These are phyloP conservation scores for Montipora cactus DNA, from an alignment of 64 coral and sea anemone species.

Conservation along the genomic window DNA sequence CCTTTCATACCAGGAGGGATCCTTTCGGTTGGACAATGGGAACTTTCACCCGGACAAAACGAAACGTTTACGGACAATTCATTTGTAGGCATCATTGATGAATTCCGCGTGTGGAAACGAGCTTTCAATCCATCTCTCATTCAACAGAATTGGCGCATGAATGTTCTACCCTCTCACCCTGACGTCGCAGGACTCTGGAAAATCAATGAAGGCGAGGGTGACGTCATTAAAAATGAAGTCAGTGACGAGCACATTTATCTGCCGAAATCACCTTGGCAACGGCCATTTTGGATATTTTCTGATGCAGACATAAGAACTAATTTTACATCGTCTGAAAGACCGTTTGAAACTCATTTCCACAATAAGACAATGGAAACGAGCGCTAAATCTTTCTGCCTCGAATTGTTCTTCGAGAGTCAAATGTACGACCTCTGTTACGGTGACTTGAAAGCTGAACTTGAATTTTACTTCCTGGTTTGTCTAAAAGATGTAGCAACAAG, in stretches of 20 bases:
- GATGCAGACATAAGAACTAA: conserved; percentile 86
- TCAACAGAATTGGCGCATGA: conserved; percentile 95
- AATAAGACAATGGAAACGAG: conserved; percentile 56
- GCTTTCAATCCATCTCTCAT: conserved; percentile 86
- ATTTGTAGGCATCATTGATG: conserved; percentile 91
- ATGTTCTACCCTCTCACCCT: conserved; percentile 77
- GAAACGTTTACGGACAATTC: conserved; percentile 35
- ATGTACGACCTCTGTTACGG: conserved; percentile 56
- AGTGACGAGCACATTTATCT: conserved; percentile 84
- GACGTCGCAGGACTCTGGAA: conserved; percentile 87
- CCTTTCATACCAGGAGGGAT: conserved; percentile 86
- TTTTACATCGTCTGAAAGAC: conserved; percentile 69
- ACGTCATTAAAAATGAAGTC: conserved; percentile 69
- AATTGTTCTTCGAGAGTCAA: conserved; percentile 73
- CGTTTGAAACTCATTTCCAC: conserved; percentile 64
- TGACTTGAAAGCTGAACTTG: conserved; percentile 63
- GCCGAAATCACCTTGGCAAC: conserved; percentile 87
- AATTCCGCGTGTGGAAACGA: conserved; percentile 93
- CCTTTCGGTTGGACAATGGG: conserved; percentile 92
- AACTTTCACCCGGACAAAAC: conserved; percentile 80
- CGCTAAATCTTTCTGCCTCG: conserved; percentile 64
- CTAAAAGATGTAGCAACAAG: conserved; percentile 76
- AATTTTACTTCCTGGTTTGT: conserved; percentile 87
- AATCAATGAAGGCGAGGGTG: conserved; percentile 88
- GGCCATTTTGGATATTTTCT: conserved; percentile 83